Conservation (phyloP, 2,113 vertebrate species). For the Phalacrocorax brasilianus region DNA sequence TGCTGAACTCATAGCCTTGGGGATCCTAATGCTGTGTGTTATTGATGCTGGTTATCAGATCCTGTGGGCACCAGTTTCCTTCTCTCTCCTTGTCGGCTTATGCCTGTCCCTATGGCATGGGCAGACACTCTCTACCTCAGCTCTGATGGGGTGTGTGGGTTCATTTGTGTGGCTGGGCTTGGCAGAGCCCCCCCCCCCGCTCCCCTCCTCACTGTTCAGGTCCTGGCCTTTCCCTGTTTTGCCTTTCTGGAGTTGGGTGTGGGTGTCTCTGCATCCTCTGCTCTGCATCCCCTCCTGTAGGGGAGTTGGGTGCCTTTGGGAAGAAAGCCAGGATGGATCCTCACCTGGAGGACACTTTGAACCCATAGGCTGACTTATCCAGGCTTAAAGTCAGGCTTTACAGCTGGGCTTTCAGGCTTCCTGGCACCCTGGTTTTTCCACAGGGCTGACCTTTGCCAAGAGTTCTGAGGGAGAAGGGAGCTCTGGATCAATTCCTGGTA, state of each 20-base stretch:
- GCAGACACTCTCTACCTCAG: neutral
- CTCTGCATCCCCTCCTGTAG: neutral
- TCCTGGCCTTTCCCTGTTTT: neutral
- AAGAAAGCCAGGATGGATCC: neutral
- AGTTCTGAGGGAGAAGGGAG: neutral
- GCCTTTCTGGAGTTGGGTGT: neutral
- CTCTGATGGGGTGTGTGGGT: accelerated
- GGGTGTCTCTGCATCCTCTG: neutral
- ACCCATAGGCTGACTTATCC: neutral
- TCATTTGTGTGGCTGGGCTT: neutral
- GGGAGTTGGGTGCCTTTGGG: neutral
- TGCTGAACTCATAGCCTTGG: accelerated
- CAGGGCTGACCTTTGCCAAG: neutral
- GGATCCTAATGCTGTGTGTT: accelerated
- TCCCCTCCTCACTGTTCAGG: accelerated
- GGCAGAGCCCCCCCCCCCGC: neutral
- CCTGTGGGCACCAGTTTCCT: neutral
- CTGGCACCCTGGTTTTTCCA: neutral
- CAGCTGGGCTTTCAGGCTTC: neutral
- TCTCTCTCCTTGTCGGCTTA: accelerated
- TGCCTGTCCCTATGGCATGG: neutral
- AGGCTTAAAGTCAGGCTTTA: neutral
- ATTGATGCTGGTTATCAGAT: neutral
- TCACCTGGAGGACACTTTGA: neutral
- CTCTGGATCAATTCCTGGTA: neutral